phyloP scores from a whole-genome alignment of 2,888 invertebrate genomes.

The Quadroppia sp. region DNA sequence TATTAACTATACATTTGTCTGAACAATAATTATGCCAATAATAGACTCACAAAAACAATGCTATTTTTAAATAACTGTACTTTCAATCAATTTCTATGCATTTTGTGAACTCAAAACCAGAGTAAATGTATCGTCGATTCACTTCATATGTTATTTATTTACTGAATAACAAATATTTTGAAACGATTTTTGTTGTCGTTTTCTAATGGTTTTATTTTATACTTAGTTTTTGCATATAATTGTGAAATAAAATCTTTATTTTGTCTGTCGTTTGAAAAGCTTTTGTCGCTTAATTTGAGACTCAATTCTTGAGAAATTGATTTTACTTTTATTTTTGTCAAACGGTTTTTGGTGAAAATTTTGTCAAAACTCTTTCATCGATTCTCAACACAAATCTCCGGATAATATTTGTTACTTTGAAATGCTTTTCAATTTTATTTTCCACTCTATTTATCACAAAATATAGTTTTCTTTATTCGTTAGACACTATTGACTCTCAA shows the following conservation, averaged over 20 bases:
- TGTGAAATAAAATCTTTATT: background rate
- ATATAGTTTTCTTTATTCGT: background rate
- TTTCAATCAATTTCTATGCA: background rate
- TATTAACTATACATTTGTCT: background rate
- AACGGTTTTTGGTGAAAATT: background rate
- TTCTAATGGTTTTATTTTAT: background rate
- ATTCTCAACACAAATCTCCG: background rate
- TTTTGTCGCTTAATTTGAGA: background rate
- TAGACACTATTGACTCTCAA: background rate
- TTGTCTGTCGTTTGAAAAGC: background rate
- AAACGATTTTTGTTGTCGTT: background rate
- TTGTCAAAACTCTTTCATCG: background rate
- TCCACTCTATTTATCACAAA: slow-evolving; percentile 22
- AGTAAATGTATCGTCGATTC: background rate
- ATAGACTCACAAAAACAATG: background rate
- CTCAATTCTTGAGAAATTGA: background rate
- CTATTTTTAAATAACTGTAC: slow-evolving; percentile 6
- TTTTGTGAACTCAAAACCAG: background rate
- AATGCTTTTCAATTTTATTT: background rate
- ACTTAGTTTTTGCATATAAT: background rate
- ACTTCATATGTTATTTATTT: background rate
- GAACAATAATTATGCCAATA: slow-evolving; percentile 26
- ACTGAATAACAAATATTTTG: background rate
- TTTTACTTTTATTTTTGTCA: background rate
- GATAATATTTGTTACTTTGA: slow-evolving; percentile 13